phyloP scores from a whole-genome alignment of 2,113 vertebrate genomes.

The Bucco capensis region DNA sequence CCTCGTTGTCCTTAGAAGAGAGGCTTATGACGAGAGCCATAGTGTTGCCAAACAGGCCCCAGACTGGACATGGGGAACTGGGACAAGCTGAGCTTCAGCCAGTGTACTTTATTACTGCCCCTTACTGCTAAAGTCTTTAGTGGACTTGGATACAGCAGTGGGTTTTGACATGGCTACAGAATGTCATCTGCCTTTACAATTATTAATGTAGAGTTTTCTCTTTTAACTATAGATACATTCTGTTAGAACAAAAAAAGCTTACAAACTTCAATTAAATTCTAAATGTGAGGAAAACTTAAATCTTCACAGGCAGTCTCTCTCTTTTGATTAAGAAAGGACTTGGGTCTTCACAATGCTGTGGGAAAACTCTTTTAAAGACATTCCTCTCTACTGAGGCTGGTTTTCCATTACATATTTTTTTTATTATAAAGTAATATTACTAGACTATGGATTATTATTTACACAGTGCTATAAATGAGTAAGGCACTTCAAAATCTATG shows the following conservation, averaged over 20 bases:
- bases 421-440: background rate
- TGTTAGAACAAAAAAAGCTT: background rate
- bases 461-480: background rate
- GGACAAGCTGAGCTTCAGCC: background rate
- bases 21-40: fast-evolving
- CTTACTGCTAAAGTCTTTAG: background rate
- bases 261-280: background rate
- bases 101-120: background rate
- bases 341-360: background rate
- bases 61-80: fast-evolving
- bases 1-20: background rate
- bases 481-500: background rate
- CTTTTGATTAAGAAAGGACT: background rate
- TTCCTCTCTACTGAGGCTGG: background rate
- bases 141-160: background rate
- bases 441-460: background rate
- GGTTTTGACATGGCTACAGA: background rate
- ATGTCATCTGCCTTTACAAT: background rate
- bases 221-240: background rate
- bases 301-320: background rate
- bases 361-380: background rate
- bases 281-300: background rate
- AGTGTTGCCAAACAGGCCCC: background rate
- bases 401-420: background rate
- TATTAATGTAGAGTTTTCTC: background rate